A percentile compares a stretch with the other conserved stretches of the same genome.
These are phyloP conservation scores for Pseudomyrmex pallidus DNA, from an alignment of 1,140 invertebrate genomes.

Conservation along the genomic window DNA sequence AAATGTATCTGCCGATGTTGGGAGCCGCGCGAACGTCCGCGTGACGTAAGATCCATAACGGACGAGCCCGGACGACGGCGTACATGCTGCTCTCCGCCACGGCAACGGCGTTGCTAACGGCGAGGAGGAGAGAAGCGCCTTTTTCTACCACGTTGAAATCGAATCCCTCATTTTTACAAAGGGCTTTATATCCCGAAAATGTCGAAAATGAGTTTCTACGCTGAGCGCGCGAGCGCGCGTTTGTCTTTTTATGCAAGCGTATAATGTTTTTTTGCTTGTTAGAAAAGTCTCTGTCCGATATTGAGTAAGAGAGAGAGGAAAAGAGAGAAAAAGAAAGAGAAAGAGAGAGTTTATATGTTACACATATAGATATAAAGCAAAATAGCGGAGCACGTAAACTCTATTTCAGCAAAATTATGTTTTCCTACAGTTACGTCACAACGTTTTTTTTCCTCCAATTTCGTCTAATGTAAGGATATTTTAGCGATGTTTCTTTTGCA, in stretches of 20 bases:
- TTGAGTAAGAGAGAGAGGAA: neutral
- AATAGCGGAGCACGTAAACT: too few species aligned
- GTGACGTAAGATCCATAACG: constrained; percentile 60
- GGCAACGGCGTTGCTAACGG: neutral
- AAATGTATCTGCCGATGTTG: constrained; percentile 57
- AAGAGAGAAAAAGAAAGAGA: neutral
- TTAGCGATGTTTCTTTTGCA: too few species aligned
- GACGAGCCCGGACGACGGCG: constrained; percentile 5
- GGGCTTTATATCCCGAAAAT: constrained; percentile 18
- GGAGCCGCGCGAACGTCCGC: constrained; percentile 28
- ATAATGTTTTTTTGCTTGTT: constrained; percentile 28
- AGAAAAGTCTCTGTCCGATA: neutral
- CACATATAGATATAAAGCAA: neutral
- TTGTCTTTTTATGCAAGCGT: neutral
- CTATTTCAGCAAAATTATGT: too few species aligned
- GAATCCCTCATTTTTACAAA: constrained; percentile 36
- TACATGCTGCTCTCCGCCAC: constrained; percentile 30
- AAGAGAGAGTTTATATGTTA: neutral
- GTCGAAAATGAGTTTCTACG: constrained; percentile 39
- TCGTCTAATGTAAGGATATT: too few species aligned
- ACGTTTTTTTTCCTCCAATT: too few species aligned
- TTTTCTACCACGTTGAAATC: constrained; percentile 42
- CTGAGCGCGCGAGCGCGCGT: neutral
- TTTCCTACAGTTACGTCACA: too few species aligned
- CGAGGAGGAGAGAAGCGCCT: constrained; percentile 5